A percentile compares a stretch with the other conserved stretches of the same genome.
Conservation (phyloP, 1,140 invertebrate species). For the Watersipora subatra region DNA sequence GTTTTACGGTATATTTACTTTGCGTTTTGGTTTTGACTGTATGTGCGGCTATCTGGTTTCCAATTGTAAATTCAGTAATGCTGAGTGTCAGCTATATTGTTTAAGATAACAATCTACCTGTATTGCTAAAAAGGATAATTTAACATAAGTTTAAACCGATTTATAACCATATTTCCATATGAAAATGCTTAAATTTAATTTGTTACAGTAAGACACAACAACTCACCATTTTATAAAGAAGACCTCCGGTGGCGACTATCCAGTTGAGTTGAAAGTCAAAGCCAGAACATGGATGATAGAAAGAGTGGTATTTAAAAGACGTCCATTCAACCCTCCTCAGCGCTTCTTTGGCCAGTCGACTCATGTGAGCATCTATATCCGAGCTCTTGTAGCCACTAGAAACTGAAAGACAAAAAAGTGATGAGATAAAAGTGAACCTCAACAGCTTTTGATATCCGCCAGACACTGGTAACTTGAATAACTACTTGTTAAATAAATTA, state of each 20-base stretch:
- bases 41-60: too few relatives aligned
- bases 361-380: conserved; percentile 56
- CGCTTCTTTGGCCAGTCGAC: conserved; percentile 60
- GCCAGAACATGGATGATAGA: conserved; percentile 70
- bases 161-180: too few relatives aligned
- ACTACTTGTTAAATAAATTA: too few relatives aligned
- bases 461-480: too few relatives aligned
- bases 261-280: conserved; percentile 89
- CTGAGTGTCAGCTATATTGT: too few relatives aligned
- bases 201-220: not conserved
- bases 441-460: too few relatives aligned
- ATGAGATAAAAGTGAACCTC: conserved; percentile 7
- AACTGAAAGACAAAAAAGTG: conserved; percentile 36
- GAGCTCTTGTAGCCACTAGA: conserved; percentile 24
- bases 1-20: too few relatives aligned
- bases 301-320: conserved; percentile 75
- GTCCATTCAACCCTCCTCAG: conserved; percentile 73
- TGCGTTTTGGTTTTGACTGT: too few relatives aligned
- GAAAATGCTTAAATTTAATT: not conserved
- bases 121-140: too few relatives aligned
- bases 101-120: too few relatives aligned
- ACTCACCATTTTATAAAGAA: conserved; percentile 81
- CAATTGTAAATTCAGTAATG: too few relatives aligned
- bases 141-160: too few relatives aligned
- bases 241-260: conserved; percentile 83